Percentiles rank a stretch among this genome's conserved stretches.
phyloP scores from a whole-genome alignment of 2,113 vertebrate genomes.

The Ginglymostoma cirratum region DNA sequence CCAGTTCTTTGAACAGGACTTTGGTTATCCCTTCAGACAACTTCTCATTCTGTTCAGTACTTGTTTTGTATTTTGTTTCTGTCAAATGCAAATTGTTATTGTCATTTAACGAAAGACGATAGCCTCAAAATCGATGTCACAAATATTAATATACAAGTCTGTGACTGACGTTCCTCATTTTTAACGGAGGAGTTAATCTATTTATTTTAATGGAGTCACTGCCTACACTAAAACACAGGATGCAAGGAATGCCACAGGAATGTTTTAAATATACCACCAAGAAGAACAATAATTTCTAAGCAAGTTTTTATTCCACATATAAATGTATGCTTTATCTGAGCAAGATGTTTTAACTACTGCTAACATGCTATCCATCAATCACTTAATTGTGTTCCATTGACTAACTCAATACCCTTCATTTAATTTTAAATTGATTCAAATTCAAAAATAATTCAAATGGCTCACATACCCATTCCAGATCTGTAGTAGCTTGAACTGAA shows the following conservation, averaged over 20 bases:
- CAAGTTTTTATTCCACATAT: too few relatives aligned
- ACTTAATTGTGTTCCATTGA: background rate
- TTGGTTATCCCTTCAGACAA: background rate
- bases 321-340: background rate
- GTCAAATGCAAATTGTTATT: background rate
- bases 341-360: background rate
- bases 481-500: background rate
- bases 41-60: background rate
- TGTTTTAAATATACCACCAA: background rate
- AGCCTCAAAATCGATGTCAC: background rate
- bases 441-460: background rate
- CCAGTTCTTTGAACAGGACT: background rate
- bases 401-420: background rate
- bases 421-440: background rate
- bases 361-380: background rate
- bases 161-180: background rate
- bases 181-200: background rate
- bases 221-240: background rate
- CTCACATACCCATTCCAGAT: background rate
- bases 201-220: background rate
- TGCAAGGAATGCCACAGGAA: slow-evolving; percentile 13
- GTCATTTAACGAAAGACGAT: background rate
- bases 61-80: background rate
- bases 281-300: background rate
- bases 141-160: background rate